phyloP scores from a whole-genome alignment of 2,797 vertebrate species.

The Clangula hyemalis region DNA sequence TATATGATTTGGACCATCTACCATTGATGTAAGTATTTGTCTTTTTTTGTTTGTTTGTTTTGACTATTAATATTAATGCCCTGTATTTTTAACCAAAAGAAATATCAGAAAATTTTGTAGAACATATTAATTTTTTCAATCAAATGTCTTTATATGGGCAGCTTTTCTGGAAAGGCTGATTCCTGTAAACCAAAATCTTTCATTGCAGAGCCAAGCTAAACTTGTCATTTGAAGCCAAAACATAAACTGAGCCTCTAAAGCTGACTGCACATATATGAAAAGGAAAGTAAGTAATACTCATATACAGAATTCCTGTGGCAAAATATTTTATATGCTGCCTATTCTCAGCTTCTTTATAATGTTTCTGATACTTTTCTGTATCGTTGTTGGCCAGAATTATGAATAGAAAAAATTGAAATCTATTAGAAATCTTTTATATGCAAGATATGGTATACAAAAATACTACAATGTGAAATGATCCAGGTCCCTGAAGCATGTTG shows the following conservation, averaged over 20 bases:
- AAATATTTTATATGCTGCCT: slow-evolving; percentile 25
- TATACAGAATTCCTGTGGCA: slow-evolving; percentile 17
- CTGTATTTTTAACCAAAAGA: neutral
- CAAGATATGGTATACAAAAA: neutral
- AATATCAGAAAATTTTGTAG: slow-evolving; percentile 22
- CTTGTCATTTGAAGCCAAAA: slow-evolving; percentile 44
- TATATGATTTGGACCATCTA: neutral
- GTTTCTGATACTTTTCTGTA: neutral
- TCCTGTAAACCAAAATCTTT: slow-evolving; percentile 51
- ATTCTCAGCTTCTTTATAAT: slow-evolving; percentile 12
- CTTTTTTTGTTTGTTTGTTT: neutral
- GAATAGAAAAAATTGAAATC: neutral
- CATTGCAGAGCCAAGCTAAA: slow-evolving; percentile 48
- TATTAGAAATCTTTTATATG: neutral
- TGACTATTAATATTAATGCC: neutral
- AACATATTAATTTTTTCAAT: slow-evolving; percentile 28
- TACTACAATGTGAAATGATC: neutral
- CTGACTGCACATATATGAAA: slow-evolving; percentile 48
- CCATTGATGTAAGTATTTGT: neutral
- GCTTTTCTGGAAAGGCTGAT: slow-evolving; percentile 39
- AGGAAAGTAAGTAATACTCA: slow-evolving; percentile 43
- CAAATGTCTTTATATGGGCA: slow-evolving; percentile 30
- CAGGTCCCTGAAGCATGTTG: neutral
- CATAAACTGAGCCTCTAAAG: slow-evolving; percentile 7
- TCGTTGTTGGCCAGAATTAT: neutral